Conservation (phyloP, 2,113 vertebrate genomes). For the Leptobrachium ailaonicum region DNA sequence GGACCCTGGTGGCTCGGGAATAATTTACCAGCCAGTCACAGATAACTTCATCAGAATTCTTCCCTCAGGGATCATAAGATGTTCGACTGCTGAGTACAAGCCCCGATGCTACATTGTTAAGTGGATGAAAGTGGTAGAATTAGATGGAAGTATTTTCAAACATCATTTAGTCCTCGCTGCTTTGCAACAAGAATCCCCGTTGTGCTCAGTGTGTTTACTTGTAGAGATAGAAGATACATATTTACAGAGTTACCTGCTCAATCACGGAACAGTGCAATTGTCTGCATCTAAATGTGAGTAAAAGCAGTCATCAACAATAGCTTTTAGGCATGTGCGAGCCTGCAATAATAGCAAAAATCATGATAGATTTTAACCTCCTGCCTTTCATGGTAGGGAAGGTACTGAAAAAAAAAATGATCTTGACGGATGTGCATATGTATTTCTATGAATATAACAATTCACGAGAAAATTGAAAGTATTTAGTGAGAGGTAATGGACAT, state of each 20-base stretch:
- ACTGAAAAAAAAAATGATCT: neutral
- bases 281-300: slow-evolving; percentile 46
- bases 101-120: slow-evolving; percentile 66
- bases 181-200: slow-evolving; percentile 63
- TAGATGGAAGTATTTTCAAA: slow-evolving; percentile 76
- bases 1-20: slow-evolving; percentile 53
- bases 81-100: slow-evolving; percentile 60
- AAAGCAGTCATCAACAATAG: slow-evolving; percentile 13
- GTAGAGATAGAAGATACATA: slow-evolving; percentile 49
- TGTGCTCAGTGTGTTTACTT: slow-evolving; percentile 61
- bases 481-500: slow-evolving; percentile 39
- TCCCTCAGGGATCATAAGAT: slow-evolving; percentile 61
- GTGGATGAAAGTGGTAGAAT: slow-evolving; percentile 74
- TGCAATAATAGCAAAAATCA: slow-evolving; percentile 20
- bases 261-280: slow-evolving; percentile 43
- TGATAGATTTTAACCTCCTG: slow-evolving; percentile 43
- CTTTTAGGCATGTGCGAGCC: slow-evolving; percentile 45
- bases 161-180: slow-evolving; percentile 70
- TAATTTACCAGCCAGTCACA: slow-evolving; percentile 56
- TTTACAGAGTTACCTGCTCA: slow-evolving; percentile 55
- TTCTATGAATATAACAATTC: slow-evolving; percentile 45
- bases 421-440: neutral
- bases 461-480: slow-evolving; percentile 47
- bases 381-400: slow-evolving; percentile 20
- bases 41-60: slow-evolving; percentile 65